Evolutionary conservation across 2,113 vertebrate species (phyloP).

Genomic region (Saccopteryx bilineata): DNA sequence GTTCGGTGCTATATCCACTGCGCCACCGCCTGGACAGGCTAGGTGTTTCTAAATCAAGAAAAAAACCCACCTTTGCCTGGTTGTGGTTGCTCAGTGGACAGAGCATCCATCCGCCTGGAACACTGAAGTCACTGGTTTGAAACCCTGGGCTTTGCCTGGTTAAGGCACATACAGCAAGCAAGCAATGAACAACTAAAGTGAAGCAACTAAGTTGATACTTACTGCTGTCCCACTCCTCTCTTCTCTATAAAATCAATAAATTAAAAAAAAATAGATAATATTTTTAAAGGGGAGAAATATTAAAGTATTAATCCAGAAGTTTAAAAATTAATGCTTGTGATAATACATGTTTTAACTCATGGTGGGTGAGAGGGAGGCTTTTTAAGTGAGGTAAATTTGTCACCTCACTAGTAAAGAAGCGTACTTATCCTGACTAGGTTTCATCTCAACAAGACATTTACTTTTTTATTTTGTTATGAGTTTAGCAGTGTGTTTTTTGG

Average conservation of each 20-base stretch:
- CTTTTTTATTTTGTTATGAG: constrained; percentile 10
- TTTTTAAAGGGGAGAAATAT: neutral
- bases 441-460: constrained; percentile 2
- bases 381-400: neutral
- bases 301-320: neutral
- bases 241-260: too few relatives aligned
- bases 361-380: neutral
- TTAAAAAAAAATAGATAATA: neutral
- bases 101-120: too few relatives aligned
- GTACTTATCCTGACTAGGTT: neutral
- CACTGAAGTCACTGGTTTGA: too few relatives aligned
- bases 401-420: neutral
- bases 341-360: neutral
- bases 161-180: too few relatives aligned
- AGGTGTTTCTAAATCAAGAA: neutral
- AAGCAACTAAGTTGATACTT: too few relatives aligned
- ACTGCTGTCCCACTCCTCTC: too few relatives aligned
- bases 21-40: too few relatives aligned
- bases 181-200: too few relatives aligned
- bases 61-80: neutral
- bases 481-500: constrained; percentile 13
- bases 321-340: neutral
- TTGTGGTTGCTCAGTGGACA: too few relatives aligned
- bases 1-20: too few relatives aligned
- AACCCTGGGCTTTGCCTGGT: too few relatives aligned